Base-by-base conservation (phyloP, 2,113 vertebrate species). In the Recurvirostra avosetta region DNA sequence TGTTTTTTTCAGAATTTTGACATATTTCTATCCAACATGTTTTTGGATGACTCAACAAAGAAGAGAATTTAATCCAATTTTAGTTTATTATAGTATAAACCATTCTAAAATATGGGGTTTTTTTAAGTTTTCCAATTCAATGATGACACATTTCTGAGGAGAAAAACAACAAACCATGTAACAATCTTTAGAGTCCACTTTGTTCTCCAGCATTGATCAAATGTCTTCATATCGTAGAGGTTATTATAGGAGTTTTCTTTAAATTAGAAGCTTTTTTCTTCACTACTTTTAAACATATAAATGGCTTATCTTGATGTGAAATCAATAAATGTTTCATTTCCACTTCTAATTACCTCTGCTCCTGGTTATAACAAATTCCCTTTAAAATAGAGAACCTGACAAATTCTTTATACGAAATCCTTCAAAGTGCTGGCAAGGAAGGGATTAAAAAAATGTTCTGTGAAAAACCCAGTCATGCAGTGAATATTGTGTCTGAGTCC, bases 311-410 rank as follows among this genome's bases (percentile, higher is more conserved):
- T 66, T 84, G 53, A 92, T 85, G 52, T 84, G 63, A 97, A 97
- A 97, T 95, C 94, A 96, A 95, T 95, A 84, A 75, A 87, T 49
- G 49, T 92, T 96, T 96, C 91, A 92, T 96, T 96, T 97, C 62
- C 34, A 79, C 65, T 78, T 92, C 88, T 94, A 94, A 90, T 94
- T 96, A 92, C 87, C 56, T 86, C 85, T 94, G 34, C 15, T 68
- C 22, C 29, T 71, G 29, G 21, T 93, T 94, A 73, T 92, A 94
- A 90, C 22, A 88, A 95, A 75, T 95, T 86, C 49, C 6, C 25
- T 67, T 87, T 90, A 56, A 90, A 95, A 67, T 2, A 70, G 58
- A 89, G 38, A 86, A 74, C 32, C 36, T 92, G 66, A 67, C 47
- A 94, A 79, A 67, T 71, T 59, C 52, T 74, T 81, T 50, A 43